Evolutionary conservation across 2,113 vertebrate species (phyloP), one percentile per base, ranked within the genome.

Genomic region (Euleptes europaea): DNA sequence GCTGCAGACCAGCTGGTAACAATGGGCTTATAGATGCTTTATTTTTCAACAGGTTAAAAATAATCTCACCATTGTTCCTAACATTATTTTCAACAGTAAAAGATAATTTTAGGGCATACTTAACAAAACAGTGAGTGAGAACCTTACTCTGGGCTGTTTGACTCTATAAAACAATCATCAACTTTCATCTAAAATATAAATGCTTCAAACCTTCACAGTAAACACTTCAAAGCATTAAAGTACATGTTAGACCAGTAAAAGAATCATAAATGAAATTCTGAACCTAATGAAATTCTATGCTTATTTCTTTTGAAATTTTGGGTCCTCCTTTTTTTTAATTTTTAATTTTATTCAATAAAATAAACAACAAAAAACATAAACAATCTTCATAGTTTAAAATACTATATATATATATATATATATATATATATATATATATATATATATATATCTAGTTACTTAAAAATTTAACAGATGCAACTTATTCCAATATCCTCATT

Each of bases 41-140:
- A 12, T 90, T 94, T 93, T 89, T 85, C 66, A 92, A 73, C 17
- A 66, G 35, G 17, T 47, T 38, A 47, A 47, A 82, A 76, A 78
- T 12, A n/a, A n/a, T n/a, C 40, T 90, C 21, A 60, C 77, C 86
- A 67, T 89, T 70, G 86, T 82, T 89, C 84, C 82, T 89, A 91
- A 80, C 92, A 86, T 91, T 89, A 91, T 90, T 92, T 90, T 91
- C 90, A 90, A 91, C 71, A 85, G 86, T 83, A 83, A 74, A 90
- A 87, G 94, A 92, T 91, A 93, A 94, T 93, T 93, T 92, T 91
- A 80, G 88, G 88, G 83, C 88, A 87, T 90, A 94, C 91, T 92
- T 94, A 94, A 92, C 87, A 89, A 88, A 86, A 84, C 13, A 13
- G 90, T 95, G 95, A 96, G 95, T 94, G 82, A 89, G 91, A 92